Conservation (phyloP, 2,888 invertebrate species). For the Ophioninae sp. region DNA sequence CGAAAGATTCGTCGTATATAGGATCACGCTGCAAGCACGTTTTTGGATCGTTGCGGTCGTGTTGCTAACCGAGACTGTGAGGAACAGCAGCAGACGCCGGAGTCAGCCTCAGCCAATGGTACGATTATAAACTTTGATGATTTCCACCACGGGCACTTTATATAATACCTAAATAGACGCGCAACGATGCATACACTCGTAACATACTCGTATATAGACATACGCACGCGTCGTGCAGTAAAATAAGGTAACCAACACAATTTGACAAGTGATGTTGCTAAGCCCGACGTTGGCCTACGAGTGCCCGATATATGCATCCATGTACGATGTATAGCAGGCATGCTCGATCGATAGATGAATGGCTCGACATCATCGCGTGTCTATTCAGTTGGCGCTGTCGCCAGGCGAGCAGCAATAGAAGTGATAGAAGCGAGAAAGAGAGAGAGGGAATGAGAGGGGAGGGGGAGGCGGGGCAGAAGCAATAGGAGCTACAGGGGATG, state of each 20-base stretch:
- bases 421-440: slow-evolving; percentile 30
- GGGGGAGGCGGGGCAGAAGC: slow-evolving; percentile 14
- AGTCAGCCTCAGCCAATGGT: slow-evolving; percentile 52
- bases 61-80: slow-evolving; percentile 55
- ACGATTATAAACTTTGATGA: slow-evolving; percentile 57
- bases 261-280: not conserved
- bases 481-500: not conserved
- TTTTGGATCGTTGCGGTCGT: slow-evolving; percentile 32
- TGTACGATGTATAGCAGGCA: not conserved
- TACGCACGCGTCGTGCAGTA: not conserved
- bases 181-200: too few species aligned
- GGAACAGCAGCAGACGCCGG: slow-evolving; percentile 46
- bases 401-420: slow-evolving; percentile 61
- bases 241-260: not conserved
- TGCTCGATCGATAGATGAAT: slow-evolving; percentile 65
- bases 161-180: not conserved
- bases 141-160: slow-evolving; percentile 22
- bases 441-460: slow-evolving; percentile 16
- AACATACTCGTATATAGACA: not conserved
- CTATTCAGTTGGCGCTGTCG: slow-evolving; percentile 64
- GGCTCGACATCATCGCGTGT: slow-evolving; percentile 64
- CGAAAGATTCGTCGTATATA: not conserved
- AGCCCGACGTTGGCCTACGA: not conserved
- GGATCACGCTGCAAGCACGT: not conserved
- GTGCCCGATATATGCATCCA: slow-evolving; percentile 3